Base-by-base conservation (phyloP, 2,888 invertebrate genomes). In the Junonia oenone region DNA sequence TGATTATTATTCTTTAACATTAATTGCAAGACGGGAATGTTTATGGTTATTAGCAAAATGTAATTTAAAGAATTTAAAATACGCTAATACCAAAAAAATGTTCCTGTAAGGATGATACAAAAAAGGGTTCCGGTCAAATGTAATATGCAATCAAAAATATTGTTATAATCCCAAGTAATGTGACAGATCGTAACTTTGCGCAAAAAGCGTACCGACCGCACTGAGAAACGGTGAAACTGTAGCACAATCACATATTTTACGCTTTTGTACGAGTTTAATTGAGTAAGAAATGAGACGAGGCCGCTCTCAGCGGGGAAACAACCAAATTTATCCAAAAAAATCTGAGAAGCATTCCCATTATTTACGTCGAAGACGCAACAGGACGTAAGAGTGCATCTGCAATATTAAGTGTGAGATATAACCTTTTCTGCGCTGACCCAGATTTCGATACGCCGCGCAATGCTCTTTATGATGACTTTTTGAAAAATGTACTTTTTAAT, bases 401-500 rank as follows among this genome's bases (percentile, higher is more conserved):
- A 86, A 85, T 87, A 83, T 85, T 83, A 85, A 83, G 81, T 79
- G 83, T 86, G 87, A 88, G 83, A 85, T 88, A 88, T 83, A 74
- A 72, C 86, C 83, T 81, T 82, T 76, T 81, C 73, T 77, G 73
- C 63, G 75, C 63, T 86, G 88, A 89, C 90, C 88, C 79, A 89
- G 81, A 89, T 89, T 80, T 75, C 79, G 79, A 80, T 78, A 76
- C 81, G 70, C 68, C 72, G 71, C 70, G 75, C 76, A 71, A 72
- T 77, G 78, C 75, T 81, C 79, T 89, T 89, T 89, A 88, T 84
- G 87, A 89, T 82, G 87, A 88, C 88, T 86, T 89, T 87, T 85
- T 88, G 90, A 90, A 84, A 89, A 86, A 88, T 88, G 84, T 78
- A 81, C 76, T 81, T 86, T 87, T 89, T 88, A 88, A 89, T 88